phyloP scores from a whole-genome alignment of 1,140 invertebrate genomes.

The Drosophila micromelanica region DNA sequence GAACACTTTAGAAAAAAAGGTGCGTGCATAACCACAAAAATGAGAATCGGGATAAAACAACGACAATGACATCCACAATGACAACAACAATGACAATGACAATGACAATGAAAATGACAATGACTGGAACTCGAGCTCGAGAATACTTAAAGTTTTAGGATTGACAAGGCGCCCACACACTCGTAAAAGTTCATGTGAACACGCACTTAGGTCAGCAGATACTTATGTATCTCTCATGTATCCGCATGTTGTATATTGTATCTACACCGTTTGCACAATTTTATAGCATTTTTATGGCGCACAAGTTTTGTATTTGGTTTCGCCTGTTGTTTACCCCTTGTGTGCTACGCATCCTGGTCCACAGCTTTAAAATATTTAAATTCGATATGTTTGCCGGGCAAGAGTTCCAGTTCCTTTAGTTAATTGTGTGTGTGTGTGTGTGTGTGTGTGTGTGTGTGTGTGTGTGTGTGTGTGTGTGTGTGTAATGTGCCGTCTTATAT shows the following conservation, averaged over 20 bases:
- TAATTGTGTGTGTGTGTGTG: conserved; percentile 8
- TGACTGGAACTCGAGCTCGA: conserved; percentile 20
- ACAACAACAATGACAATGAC: conserved; percentile 5
- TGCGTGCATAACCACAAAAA: conserved; percentile 34
- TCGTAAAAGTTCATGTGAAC: conserved; percentile 57
- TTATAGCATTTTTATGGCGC: conserved; percentile 78
- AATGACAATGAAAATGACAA: conserved; percentile 49
- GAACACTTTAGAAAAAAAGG: conserved; percentile 35
- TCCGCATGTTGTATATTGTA: conserved; percentile 43
- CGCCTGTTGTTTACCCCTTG: conserved; percentile 13
- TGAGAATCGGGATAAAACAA: conserved; percentile 48
- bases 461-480: conserved; percentile 35
- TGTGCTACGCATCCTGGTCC: conserved; percentile 17
- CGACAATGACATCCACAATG: conserved; percentile 27
- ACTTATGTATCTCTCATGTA: conserved; percentile 45
- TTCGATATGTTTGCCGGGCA: conserved; percentile 49
- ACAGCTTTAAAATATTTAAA: conserved; percentile 75
- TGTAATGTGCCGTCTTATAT: conserved; percentile 54
- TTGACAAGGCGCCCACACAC: conserved; percentile 43
- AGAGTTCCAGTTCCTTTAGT: conserved; percentile 14
- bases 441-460: conserved; percentile 36
- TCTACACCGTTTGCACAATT: conserved; percentile 70
- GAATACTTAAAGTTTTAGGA: conserved; percentile 41
- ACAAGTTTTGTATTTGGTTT: conserved; percentile 62
- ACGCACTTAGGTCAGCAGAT: conserved; percentile 70